Base-by-base conservation (phyloP, 2,888 invertebrate genomes). In the Priocnemis perturbator region DNA sequence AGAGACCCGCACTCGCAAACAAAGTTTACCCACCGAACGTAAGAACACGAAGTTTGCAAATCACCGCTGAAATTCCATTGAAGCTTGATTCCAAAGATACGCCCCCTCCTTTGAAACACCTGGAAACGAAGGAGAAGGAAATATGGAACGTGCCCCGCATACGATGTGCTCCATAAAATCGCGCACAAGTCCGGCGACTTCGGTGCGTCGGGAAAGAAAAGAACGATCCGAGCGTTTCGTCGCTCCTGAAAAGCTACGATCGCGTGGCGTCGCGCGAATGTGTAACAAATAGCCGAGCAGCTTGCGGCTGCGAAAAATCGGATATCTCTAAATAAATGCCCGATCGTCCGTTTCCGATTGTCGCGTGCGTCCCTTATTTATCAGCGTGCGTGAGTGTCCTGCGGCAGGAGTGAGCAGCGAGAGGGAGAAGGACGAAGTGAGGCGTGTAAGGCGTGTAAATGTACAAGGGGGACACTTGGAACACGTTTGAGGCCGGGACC, bases 401-500 rank as follows among this genome's bases (percentile, higher is more conserved):
- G 15, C 15, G 21, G 20, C 9, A 55, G 26, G 23, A 20, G 55
- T 15, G 23, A 23, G 21, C 21, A 50, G 5, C 55, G 55, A 20
- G 26, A 20, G 5, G 20, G 55, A 15, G 55, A 20, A 23, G 7
- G 14, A 21, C 23, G 23, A 45, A 20, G 55, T 14, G 26, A 26
- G n/a, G 20, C 55, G 47, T 19, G 59, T 59, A 23, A 45, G 47
- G 15, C 47, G 45, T 45, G 59, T 19, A 44, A 20, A 21, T 19
- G 50, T 21, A 52, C 57, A 11, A 50, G 55, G 20, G 61, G 64
- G 56, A 20, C 37, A 61, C 17, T 59, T 23, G 53, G 64, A 30
- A 30, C 67, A 30, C 61, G 70, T 59, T 59, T 53, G 68, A 59
- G 66, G 55, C 69, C 71, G 66, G 69, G 53, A 68, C 83, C 82